Evolutionary conservation across 2,113 vertebrate genomes (phyloP).

Genomic region (Plectropomus leopardus): DNA sequence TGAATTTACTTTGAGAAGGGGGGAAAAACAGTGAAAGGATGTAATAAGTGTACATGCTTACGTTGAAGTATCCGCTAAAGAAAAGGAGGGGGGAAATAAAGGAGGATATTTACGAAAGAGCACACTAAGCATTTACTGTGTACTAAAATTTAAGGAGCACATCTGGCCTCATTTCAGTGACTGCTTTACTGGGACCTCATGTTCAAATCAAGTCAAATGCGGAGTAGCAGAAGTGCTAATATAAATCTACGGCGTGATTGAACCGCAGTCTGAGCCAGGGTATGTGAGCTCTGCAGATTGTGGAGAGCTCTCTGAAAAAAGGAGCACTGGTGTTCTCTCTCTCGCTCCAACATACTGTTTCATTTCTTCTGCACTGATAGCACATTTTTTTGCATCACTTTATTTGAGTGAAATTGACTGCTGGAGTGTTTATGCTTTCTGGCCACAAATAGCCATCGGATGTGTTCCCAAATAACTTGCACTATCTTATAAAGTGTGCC

Average conservation of each 20-base stretch:
- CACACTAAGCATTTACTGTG: conserved; percentile 40
- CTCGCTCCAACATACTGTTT: conserved; percentile 7
- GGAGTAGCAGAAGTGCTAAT: conserved; percentile 39
- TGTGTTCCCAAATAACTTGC: conserved; percentile 12
- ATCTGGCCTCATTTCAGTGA: conserved; percentile 47
- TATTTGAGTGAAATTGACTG: conserved; percentile 27
- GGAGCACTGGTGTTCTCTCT: conserved; percentile 6
- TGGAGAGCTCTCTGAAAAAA: conserved; percentile 27
- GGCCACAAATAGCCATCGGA: conserved; percentile 21
- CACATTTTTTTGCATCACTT: background rate
- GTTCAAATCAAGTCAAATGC: conserved; percentile 56
- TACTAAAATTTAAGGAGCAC: conserved; percentile 55
- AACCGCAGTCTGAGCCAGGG: conserved; percentile 10
- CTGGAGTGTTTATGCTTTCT: conserved; percentile 31
- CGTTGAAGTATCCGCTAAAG: conserved; percentile 27
- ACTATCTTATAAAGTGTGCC: background rate
- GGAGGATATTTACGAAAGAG: conserved; percentile 18
- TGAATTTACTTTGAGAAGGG: conserved; percentile 20
- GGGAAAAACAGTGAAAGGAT: conserved; percentile 25
- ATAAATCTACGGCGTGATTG: conserved; percentile 41
- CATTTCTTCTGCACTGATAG: conserved; percentile 8
- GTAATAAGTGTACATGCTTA: conserved; percentile 4
- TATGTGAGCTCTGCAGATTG: conserved; percentile 4
- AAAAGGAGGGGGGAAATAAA: background rate
- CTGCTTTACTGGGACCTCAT: conserved; percentile 42